Base-by-base conservation (phyloP, 2,797 vertebrate genomes). In the Eurystomus glaucurus region DNA sequence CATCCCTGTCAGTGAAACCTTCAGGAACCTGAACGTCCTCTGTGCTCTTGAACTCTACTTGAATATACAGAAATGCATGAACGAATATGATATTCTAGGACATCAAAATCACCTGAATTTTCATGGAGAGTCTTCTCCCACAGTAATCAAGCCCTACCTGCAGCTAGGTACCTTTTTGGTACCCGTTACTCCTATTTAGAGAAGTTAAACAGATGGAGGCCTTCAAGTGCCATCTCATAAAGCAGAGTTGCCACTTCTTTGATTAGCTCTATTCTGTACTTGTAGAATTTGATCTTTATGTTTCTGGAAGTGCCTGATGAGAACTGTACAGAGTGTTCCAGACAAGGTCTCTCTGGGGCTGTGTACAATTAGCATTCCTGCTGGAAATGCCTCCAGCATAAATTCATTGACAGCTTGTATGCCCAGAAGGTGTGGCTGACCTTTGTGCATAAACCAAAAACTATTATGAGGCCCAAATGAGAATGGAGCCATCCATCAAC, bases 361-460 rank as follows among this genome's bases (percentile, higher is more conserved):
- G 23, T 48, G 58, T 69, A 57, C 61, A 93, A 65, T 68, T 78
- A 86, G 23, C 64, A 25, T 81, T 94, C 51, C 33, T 88, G 25
- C 45, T 90, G 57, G 82, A 77, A 93, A n/a, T 78, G 43, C 45
- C 16, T 95, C 65, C 83, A 84, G 50, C 90, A 75, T 72, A 86
- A 93, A 94, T 93, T 31, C 15, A 45, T 54, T 93, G 52, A 52
- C 23, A 75, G 39, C 11, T 79, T 51, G 7, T 55, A 10, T 76
- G 58, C 39, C 35, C 25, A 37, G n/a, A 88, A 88, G 48, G 35
- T 60, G 62, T 66, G 88, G 46, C 71, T 88, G 78, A 43, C 45
- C 75, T 69, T 71, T 71, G 26, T 58, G 46, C 25, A 5, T 57
- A 39, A 83, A 88, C 7, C 33, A 75, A n/a, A 74, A 91, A 25